Conservation (phyloP, 1,140 invertebrate species). For the Macrobrachium rosenbergii region DNA sequence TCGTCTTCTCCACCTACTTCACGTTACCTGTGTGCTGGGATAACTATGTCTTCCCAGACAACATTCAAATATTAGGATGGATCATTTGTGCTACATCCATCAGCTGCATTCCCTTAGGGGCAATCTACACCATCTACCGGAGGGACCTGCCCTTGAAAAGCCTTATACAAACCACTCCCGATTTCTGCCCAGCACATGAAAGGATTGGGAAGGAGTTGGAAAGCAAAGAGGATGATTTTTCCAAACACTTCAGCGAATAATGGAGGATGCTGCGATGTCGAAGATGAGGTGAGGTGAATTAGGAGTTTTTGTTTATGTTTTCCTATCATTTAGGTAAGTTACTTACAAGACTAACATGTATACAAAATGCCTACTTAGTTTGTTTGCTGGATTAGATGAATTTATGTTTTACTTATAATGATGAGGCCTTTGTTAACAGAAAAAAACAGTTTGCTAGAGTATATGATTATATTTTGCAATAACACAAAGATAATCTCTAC, state of each 20-base stretch:
- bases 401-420: too few species aligned
- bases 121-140: constrained; percentile 5
- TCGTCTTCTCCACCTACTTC: constrained; percentile 72
- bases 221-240: background rate
- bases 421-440: too few species aligned
- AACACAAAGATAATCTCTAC: too few species aligned
- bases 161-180: constrained; percentile 2
- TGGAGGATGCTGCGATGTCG: too few species aligned
- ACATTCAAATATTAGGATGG: constrained; percentile 73
- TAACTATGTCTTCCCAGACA: constrained; percentile 73
- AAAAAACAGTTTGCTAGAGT: too few species aligned
- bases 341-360: too few species aligned
- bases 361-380: too few species aligned
- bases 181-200: constrained; percentile 13
- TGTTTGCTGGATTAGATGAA: too few species aligned
- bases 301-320: too few species aligned
- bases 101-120: constrained; percentile 26
- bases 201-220: background rate
- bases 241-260: background rate
- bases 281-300: too few species aligned
- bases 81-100: constrained; percentile 68
- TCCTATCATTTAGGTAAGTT: too few species aligned
- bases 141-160: background rate
- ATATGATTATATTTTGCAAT: too few species aligned
- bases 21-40: constrained; percentile 71